Evolutionary conservation across 2,888 invertebrate species (phyloP).

Genomic region (Erebia aethiops): DNA sequence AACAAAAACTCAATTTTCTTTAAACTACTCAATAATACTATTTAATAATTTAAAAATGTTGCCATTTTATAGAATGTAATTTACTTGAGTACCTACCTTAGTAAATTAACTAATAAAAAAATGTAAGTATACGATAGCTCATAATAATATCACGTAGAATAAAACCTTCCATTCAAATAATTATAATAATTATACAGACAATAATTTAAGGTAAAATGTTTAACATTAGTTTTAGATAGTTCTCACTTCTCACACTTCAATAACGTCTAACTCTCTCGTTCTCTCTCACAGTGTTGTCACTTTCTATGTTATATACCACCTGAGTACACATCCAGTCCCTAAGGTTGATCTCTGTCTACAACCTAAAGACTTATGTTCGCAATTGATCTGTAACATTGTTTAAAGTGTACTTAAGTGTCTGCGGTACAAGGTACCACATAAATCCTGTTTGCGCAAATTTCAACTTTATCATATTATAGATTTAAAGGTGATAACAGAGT

Average conservation of each 20-base stretch:
- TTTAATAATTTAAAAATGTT: too few relatives aligned
- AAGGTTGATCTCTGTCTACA: conserved; percentile 26
- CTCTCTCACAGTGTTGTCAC: conserved; percentile 5
- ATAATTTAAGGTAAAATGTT: background rate
- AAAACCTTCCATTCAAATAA: too few relatives aligned
- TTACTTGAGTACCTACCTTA: too few relatives aligned
- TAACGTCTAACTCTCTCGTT: background rate
- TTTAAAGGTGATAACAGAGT: background rate
- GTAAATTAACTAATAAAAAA: too few relatives aligned
- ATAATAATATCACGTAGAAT: too few relatives aligned
- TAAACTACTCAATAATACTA: too few relatives aligned
- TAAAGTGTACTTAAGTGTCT: conserved; percentile 32
- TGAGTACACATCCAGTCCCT: conserved; percentile 9
- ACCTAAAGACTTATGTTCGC: conserved; percentile 32
- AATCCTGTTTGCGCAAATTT: background rate
- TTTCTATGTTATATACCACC: conserved; percentile 7
- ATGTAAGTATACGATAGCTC: too few relatives aligned
- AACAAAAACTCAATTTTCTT: too few relatives aligned
- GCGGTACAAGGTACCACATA: conserved; percentile 18
- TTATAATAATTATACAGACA: background rate
- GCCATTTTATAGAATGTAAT: too few relatives aligned
- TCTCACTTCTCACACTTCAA: background rate
- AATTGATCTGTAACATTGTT: conserved; percentile 38
- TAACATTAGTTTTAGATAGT: background rate
- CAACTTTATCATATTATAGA: background rate